Evolutionary conservation across 1,140 invertebrate genomes (phyloP), one percentile per base, ranked within the genome.

Genomic region (Drosophila pallidifrons): DNA sequence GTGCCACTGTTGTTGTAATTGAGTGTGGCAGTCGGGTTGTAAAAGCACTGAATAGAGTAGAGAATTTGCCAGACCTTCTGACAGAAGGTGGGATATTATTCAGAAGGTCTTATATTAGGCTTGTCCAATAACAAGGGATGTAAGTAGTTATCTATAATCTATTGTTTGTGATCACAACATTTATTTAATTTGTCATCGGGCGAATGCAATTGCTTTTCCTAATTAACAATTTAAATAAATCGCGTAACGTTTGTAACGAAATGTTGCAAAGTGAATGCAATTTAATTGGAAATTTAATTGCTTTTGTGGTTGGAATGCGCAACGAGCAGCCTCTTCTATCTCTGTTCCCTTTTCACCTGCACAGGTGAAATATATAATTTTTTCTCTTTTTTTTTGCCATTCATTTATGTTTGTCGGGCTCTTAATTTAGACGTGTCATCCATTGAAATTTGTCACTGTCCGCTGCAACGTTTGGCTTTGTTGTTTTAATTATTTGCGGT

Each of bases 191-290:
- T 70, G 73, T 73, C 80, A 88, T 77, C 79, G 63, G 75, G 68
- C 76, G 66, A 74, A 76, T 78, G 80, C 73, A 78, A 89, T 88
- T 88, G 81, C 70, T 70, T 83, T 89, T 89, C 81, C 88, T 91
- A 91, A 91, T 91, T 91, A 91, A 91, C 88, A 91, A 91, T 91
- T 91, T 89, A 91, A 91, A 91, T 91, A 91, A 91, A 88, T 88
- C 85, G 85, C 69, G 41, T 49, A 73, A 54, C 69, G 64, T 85
- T 91, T 79, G 79, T 75, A 88, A 82, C 79, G 71, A 88, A 81
- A 87, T 80, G 77, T 86, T 76, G 68, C 63, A 77, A 70, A 86
- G 74, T 90, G 77, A 91, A 91, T 88, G 81, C 74, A 91, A 91
- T 91, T 91, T 91, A 91, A 91, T 91, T 91, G 81, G 88, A 88